Conservation (phyloP, 2,113 vertebrate species). For the Platycercus adscitus region DNA sequence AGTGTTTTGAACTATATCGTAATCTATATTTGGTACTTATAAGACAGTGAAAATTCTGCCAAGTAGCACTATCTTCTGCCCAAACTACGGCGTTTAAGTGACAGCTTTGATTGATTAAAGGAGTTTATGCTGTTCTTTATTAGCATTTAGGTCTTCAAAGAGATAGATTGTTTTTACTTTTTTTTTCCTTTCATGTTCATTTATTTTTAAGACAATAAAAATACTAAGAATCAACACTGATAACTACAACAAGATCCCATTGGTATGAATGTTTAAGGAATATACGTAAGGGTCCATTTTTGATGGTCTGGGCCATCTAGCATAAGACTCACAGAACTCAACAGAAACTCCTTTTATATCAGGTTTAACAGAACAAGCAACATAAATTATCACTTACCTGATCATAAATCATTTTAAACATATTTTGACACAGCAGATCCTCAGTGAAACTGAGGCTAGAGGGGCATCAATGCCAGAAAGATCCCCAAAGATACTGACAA, state of each 20-base stretch:
- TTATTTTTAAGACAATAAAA: background rate
- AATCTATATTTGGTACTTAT: conserved; percentile 59
- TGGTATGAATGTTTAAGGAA: background rate
- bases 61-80: conserved; percentile 29
- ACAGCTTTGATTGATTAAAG: conserved; percentile 69
- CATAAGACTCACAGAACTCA: background rate
- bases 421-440: background rate
- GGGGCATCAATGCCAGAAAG: background rate
- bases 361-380: background rate
- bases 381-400: background rate
- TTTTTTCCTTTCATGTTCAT: background rate
- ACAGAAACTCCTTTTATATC: background rate
- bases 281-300: background rate
- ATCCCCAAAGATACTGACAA: background rate
- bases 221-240: background rate
- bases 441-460: background rate
- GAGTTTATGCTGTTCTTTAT: conserved; percentile 35
- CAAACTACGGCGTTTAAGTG: conserved; percentile 1
- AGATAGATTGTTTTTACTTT: conserved; percentile 16
- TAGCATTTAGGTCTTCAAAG: conserved; percentile 32
- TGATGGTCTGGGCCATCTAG: background rate
- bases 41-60: conserved; percentile 50
- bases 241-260: background rate
- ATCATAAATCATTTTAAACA: background rate
- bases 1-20: conserved; percentile 66